phyloP scores from a whole-genome alignment of 2,797 vertebrate species.

The Phataginus tetradactyla region DNA sequence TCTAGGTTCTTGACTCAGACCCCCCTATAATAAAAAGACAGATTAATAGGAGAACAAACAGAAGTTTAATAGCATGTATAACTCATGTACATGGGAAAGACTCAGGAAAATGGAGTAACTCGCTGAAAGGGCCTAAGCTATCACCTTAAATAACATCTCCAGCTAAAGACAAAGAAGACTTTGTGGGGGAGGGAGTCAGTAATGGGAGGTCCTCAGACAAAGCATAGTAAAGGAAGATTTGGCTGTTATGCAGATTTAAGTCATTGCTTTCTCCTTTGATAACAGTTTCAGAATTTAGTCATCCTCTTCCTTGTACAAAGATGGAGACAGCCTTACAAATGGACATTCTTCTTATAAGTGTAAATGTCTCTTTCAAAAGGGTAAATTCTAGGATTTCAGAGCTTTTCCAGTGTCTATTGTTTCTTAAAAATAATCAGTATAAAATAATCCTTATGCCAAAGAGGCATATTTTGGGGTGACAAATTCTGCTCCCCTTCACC shows the following conservation, averaged over 20 bases:
- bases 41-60: neutral
- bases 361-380: too few species aligned
- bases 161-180: neutral
- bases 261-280: neutral
- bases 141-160: neutral
- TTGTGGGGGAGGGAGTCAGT: neutral
- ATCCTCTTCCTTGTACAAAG: neutral
- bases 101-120: neutral
- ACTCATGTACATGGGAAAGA: neutral
- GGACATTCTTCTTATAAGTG: too few species aligned
- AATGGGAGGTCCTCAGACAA: neutral
- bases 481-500: neutral
- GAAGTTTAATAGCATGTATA: neutral
- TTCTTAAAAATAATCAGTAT: too few species aligned
- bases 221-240: neutral
- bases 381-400: too few species aligned
- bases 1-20: neutral
- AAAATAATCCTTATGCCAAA: neutral
- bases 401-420: too few species aligned
- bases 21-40: neutral
- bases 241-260: neutral
- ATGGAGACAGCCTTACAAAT: neutral
- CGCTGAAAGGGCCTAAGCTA: neutral
- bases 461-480: neutral
- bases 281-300: neutral